Percentiles rank a stretch among this genome's conserved stretches.
phyloP scores from a whole-genome alignment of 64 coral and sea anemone species.

The Porites australiensis region DNA sequence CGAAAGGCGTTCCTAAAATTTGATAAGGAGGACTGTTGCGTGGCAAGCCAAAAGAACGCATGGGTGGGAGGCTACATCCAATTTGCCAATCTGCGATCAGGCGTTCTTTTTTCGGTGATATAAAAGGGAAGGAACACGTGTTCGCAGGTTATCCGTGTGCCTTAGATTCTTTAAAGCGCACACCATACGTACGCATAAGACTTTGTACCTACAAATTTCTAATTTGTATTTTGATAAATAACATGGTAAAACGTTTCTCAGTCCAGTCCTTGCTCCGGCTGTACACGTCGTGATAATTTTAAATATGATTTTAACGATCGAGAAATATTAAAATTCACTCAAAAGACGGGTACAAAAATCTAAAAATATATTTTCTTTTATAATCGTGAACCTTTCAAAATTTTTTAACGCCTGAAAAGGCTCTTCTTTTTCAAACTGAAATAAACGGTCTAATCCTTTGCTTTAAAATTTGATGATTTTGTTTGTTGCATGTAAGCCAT shows the following conservation, averaged over 20 bases:
- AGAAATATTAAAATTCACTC: neutral
- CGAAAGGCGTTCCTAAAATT: neutral
- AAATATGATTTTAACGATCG: constrained; percentile 17
- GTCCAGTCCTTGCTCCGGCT: neutral
- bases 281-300: neutral
- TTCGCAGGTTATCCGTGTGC: too few species aligned
- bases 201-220: neutral
- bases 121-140: too few species aligned
- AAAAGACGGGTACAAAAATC: neutral
- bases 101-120: too few species aligned
- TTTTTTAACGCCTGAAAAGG: constrained; percentile 25
- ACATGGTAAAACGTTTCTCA: neutral
- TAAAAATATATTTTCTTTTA: neutral
- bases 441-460: constrained; percentile 22
- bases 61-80: too few species aligned
- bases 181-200: too few species aligned
- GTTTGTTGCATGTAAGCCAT: neutral
- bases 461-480: neutral
- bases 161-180: too few species aligned
- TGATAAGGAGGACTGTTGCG: too few species aligned
- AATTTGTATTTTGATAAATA: constrained; percentile 17
- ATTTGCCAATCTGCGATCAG: too few species aligned
- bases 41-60: too few species aligned
- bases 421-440: neutral
- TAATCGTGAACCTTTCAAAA: neutral